These are phyloP conservation scores for Trematomus loennbergii DNA, from an alignment of 2,113 vertebrate genomes.

Conservation along the genomic window DNA sequence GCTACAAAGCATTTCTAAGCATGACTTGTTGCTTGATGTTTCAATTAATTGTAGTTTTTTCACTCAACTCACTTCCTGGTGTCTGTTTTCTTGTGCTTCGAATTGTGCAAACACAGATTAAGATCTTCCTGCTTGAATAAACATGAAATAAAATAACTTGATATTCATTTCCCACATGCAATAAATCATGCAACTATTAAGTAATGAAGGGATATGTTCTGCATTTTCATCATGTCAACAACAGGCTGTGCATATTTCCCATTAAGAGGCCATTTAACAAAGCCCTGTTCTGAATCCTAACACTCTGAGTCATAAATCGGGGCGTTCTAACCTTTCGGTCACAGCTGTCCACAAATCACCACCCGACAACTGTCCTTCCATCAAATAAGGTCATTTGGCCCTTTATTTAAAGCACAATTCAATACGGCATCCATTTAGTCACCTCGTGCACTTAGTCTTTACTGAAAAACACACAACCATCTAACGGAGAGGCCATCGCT, in stretches of 20 bases:
- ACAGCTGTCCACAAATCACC: constrained; percentile 11
- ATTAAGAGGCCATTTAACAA: not conserved
- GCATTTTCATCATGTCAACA: not conserved
- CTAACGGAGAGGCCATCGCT: constrained; percentile 46
- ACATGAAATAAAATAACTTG: not conserved
- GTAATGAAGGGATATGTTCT: not conserved
- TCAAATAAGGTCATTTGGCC: constrained; percentile 3
- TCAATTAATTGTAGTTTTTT: too few species aligned
- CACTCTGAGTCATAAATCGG: not conserved
- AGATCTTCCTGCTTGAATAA: not conserved
- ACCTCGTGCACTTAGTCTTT: constrained; percentile 24
- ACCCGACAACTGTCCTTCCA: constrained; percentile 1
- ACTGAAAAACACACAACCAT: constrained; percentile 34
- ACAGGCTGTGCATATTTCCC: not conserved
- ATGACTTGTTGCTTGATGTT: not conserved
- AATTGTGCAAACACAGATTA: not conserved
- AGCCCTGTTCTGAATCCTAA: not conserved
- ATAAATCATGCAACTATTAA: not conserved
- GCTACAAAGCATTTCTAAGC: too few species aligned
- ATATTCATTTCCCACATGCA: constrained; percentile 3
- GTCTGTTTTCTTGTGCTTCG: too few species aligned
- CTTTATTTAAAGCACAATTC: constrained; percentile 51
- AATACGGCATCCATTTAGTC: constrained; percentile 33
- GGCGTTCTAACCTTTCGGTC: not conserved
- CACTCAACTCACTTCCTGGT: too few species aligned